Base-by-base conservation (phyloP, 2,888 invertebrate species). In the Hemistola chrysoprasaria region DNA sequence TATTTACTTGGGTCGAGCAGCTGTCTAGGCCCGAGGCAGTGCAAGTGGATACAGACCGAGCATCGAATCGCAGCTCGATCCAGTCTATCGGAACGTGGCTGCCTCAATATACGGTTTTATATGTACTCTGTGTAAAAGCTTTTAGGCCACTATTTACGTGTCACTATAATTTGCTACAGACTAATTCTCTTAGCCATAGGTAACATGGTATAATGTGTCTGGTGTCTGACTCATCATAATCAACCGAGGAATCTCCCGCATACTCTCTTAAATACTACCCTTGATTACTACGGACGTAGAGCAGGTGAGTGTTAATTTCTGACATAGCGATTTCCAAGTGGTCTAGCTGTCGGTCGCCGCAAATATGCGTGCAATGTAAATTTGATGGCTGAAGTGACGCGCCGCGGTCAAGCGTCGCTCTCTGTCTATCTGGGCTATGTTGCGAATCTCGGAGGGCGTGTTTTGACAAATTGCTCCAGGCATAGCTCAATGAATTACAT, bases 321-420 rank as follows among this genome's bases (percentile, higher is more conserved):
- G 31, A 22, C 42, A 46, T 41, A 26, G 44, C 29, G 11, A 42
- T 43, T 35, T 62, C 56, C 63, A 61, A 71, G 68, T 69, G 63
- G 69, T 69, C 62, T 62, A 53, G 56, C 62, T 63, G 55, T 53
- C 56, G 59, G 60, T 60, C 47, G 53, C 85, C 84, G 54, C 85
- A 86, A 80, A 70, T 75, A 84, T 83, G 81, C 70, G 66, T 50
- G 71, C 77, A 68, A 85, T 79, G 81, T 78, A 73, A 77, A 82
- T 79, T 81, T 83, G 82, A 82, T 82, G 70, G 78, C 76, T 59
- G 50, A 63, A 74, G 72, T 67, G 75, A 77, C 66, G 66, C 58
- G 63, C 43, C 65, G 77, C 67, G 76, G 77, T 73, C 64, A 56
- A 63, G 61, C 64, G 41, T 59, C 56, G 64, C 59, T 65, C 63